These are phyloP conservation scores for Sitophilus oryzae DNA, from an alignment of 1,140 invertebrate genomes.

Conservation along the genomic window DNA sequence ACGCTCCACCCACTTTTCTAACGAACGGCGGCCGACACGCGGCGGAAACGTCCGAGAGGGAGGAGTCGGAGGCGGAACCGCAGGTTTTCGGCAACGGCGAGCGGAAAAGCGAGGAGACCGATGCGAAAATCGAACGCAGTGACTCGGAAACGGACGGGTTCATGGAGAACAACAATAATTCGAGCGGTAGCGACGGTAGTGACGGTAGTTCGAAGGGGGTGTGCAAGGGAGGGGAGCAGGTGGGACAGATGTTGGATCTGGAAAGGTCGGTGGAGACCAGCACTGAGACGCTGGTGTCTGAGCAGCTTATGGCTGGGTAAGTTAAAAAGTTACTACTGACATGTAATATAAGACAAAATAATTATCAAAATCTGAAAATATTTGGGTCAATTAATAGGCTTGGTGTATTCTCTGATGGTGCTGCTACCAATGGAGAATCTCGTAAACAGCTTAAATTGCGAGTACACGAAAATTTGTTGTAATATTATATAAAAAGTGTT, in stretches of 20 bases:
- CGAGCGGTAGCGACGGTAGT: not conserved
- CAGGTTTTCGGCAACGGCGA: not conserved
- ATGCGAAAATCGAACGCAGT: constrained; percentile 9
- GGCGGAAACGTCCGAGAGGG: not conserved
- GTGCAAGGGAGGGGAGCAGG: constrained; percentile 9
- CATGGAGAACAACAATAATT: constrained; percentile 10
- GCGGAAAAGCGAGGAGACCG: constrained; percentile 3
- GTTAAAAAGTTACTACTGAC: no score
- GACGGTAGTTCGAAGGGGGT: not conserved
- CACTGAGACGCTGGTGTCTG: constrained; percentile 47
- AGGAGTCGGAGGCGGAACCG: no score
- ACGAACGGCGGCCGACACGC: no score
- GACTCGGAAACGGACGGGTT: constrained; percentile 7
- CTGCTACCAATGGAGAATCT: no score
- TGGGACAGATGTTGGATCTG: constrained; percentile 15
- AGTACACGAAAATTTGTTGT: no score
- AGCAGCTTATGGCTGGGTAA: constrained; percentile 30
- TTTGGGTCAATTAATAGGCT: no score
- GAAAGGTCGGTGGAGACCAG: constrained; percentile 44
- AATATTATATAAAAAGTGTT: no score
- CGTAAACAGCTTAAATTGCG: no score
- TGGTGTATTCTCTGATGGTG: no score
- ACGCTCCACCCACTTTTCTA: not conserved
- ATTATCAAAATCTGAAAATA: no score
- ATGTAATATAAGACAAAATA: no score